phyloP scores from a whole-genome alignment of 2,888 invertebrate species.

The Morpho deidamia region DNA sequence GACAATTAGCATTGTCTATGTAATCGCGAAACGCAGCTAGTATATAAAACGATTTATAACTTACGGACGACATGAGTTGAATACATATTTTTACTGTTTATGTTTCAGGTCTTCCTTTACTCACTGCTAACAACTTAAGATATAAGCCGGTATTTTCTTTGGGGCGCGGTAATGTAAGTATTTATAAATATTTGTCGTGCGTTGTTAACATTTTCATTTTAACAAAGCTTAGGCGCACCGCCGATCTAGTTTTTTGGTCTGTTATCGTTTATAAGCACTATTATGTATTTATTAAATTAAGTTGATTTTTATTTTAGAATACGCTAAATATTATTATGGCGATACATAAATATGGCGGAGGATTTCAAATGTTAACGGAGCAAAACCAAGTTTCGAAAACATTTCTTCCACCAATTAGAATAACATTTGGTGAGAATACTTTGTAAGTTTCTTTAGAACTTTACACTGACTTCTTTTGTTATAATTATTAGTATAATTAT shows the following conservation, averaged over 20 bases:
- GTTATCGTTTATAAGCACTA: background rate
- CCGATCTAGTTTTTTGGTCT: background rate
- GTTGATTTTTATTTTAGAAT: slow-evolving; percentile 32
- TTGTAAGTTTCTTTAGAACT: slow-evolving; percentile 38
- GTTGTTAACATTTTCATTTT: too few relatives aligned
- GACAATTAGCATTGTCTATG: too few relatives aligned
- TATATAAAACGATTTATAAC: too few relatives aligned
- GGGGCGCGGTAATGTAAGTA: slow-evolving; percentile 14
- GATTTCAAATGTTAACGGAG: slow-evolving; percentile 35
- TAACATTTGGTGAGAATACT: slow-evolving; percentile 46
- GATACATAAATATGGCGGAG: slow-evolving; percentile 39
- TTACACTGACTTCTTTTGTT: too few relatives aligned
- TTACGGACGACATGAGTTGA: background rate
- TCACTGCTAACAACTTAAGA: slow-evolving; percentile 8
- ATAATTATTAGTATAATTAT: too few relatives aligned
- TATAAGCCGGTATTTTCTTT: slow-evolving; percentile 7
- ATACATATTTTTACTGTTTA: background rate
- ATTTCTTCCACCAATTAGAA: slow-evolving; percentile 30
- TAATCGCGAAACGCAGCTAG: too few relatives aligned
- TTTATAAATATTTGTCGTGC: background rate
- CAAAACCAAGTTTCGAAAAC: slow-evolving; percentile 9
- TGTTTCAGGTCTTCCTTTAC: slow-evolving; percentile 14
- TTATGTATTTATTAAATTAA: too few relatives aligned
- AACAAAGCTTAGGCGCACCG: too few relatives aligned
- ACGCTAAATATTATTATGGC: slow-evolving; percentile 34